phyloP scores from a whole-genome alignment of 2,888 invertebrate species.

The Asteroscopus sphinx region DNA sequence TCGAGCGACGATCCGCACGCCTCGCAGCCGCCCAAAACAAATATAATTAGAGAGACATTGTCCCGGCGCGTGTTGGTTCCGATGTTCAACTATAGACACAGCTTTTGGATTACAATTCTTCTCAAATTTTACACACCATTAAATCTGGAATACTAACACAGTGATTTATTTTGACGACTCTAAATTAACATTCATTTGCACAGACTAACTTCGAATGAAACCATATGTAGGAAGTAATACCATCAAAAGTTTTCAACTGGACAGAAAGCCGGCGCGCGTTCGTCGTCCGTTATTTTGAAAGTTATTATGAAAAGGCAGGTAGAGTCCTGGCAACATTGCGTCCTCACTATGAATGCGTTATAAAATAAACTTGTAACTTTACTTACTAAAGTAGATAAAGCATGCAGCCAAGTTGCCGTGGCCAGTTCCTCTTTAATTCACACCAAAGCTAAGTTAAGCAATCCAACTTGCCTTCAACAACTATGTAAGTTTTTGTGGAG shows the following conservation, averaged over 20 bases:
- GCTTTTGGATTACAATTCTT: slow-evolving; percentile 29
- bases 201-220: slow-evolving; percentile 47
- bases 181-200: slow-evolving; percentile 19
- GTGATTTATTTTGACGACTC: slow-evolving; percentile 7
- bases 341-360: slow-evolving; percentile 39
- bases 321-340: slow-evolving; percentile 58
- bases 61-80: slow-evolving; percentile 57
- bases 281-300: slow-evolving; percentile 64
- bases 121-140: slow-evolving; percentile 4
- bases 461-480: neutral
- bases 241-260: slow-evolving; percentile 69
- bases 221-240: slow-evolving; percentile 54
- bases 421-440: slow-evolving; percentile 16
- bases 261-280: slow-evolving; percentile 60
- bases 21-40: slow-evolving; percentile 73
- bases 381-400: slow-evolving; percentile 24
- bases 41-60: slow-evolving; percentile 79
- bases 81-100: slow-evolving; percentile 44
- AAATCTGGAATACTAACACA: neutral
- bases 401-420: neutral
- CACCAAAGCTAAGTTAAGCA: neutral
- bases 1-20: slow-evolving; percentile 70
- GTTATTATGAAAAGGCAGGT: slow-evolving; percentile 69
- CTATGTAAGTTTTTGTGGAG: neutral
- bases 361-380: slow-evolving; percentile 26